A percentile compares a stretch with the other conserved stretches of the same genome.
phyloP scores from a whole-genome alignment of 1,140 invertebrate genomes.

The Carposina sasakii region DNA sequence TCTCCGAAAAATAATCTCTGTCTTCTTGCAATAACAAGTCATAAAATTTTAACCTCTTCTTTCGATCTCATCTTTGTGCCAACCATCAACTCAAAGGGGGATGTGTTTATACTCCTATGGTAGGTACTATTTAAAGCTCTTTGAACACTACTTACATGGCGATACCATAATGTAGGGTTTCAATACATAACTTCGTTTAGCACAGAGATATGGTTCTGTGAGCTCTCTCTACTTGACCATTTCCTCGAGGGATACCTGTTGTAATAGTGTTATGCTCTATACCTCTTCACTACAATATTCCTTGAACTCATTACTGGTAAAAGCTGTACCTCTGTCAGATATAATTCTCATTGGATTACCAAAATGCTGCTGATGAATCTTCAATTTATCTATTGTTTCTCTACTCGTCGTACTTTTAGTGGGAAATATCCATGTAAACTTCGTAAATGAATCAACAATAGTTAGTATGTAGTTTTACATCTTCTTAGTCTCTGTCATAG shows the following conservation, averaged over 20 bases:
- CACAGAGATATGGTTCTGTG: slow-evolving; percentile 19
- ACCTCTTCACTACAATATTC: neutral
- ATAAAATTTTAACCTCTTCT: neutral
- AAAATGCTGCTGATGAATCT: slow-evolving; percentile 17
- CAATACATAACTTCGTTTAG: slow-evolving; percentile 3
- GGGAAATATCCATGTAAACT: slow-evolving; percentile 33
- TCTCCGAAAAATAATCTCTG: neutral
- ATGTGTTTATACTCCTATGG: neutral
- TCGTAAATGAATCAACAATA: slow-evolving; percentile 28
- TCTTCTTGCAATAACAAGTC: neutral
- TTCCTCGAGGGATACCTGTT: slow-evolving; percentile 19
- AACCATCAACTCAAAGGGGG: neutral
- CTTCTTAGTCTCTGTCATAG: slow-evolving; percentile 32
- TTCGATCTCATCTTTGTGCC: neutral
- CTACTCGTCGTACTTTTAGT: slow-evolving; percentile 25
- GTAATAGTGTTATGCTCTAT: slow-evolving; percentile 5
- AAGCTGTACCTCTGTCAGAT: neutral
- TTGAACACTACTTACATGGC: neutral
- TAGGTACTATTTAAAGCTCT: neutral
- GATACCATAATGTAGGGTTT: neutral
- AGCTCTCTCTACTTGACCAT: slow-evolving; percentile 30
- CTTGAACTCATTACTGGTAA: neutral
- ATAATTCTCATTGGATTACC: neutral
- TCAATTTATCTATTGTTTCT: slow-evolving; percentile 25
- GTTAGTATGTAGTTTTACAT: slow-evolving; percentile 35